Conservation (phyloP, 1,140 invertebrate genomes). For the Pseudomyrmex concolor region DNA sequence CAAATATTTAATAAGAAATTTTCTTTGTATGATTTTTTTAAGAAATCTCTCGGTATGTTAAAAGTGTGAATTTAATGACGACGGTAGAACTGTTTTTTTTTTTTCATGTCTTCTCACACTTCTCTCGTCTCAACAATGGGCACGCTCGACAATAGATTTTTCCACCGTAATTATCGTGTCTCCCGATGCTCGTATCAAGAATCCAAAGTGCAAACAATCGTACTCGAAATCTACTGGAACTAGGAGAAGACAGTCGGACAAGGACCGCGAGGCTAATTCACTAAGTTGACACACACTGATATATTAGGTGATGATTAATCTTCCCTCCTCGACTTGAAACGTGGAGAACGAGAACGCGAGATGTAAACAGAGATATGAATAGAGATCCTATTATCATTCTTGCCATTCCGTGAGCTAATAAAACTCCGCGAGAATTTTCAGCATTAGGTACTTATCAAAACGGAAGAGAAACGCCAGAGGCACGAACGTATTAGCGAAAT, state of each 20-base stretch:
- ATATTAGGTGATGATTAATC: constrained; percentile 48
- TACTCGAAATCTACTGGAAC: constrained; percentile 15
- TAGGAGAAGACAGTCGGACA: not conserved
- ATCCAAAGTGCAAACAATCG: not conserved
- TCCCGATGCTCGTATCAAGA: not conserved
- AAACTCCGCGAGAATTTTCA: not conserved
- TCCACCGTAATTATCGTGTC: constrained; percentile 14
- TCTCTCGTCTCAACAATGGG: constrained; percentile 1
- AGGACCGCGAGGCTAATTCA: constrained; percentile 23
- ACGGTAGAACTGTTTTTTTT: too few species aligned
- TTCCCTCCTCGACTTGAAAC: not conserved
- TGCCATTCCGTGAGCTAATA: not conserved
- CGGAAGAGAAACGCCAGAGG: not conserved
- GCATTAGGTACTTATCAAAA: not conserved
- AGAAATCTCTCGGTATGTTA: too few species aligned
- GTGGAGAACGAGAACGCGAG: constrained; percentile 16
- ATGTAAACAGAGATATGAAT: not conserved
- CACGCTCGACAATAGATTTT: constrained; percentile 21
- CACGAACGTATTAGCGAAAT: constrained; percentile 17
- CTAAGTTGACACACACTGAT: constrained; percentile 23
- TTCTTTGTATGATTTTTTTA: not conserved
- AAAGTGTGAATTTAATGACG: too few species aligned
- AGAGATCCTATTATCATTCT: constrained; percentile 24
- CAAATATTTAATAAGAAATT: not conserved
- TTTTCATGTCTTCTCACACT: too few species aligned